Base-by-base conservation (phyloP, 2,797 vertebrate species). In the Dicrostonyx torquatus region DNA sequence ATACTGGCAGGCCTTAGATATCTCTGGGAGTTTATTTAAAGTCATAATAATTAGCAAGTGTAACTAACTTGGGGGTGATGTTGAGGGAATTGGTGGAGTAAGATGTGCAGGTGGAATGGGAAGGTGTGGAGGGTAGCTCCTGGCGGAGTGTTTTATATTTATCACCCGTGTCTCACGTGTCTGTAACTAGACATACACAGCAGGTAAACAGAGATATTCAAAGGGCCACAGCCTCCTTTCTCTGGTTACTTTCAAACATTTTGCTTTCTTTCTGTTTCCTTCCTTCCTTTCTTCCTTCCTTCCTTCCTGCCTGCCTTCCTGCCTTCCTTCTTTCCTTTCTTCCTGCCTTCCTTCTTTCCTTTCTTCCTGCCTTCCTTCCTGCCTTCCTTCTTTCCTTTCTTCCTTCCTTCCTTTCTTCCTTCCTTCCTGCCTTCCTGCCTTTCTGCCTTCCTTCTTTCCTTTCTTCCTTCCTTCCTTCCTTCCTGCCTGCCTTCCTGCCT, bases 21-120 rank as follows among this genome's bases (percentile, higher is more conserved):
- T 40, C 93, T 90, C 20, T 83, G 24, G 18, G 20, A 43, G 83
- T 82, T 92, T 94, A 78, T 53, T 91, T 80, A 89, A 94, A 40
- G 79, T 87, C 82, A 64, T 48, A 93, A 29, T 90, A 76, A 85
- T 75, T 48, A 37, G 86, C 37, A 88, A 85, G 66, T 60, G 31
- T 82, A 68, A 64, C 20, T 84, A 72, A 83, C 15, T 26, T 83
- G n/a, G 50, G 50, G 18, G 50, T 6, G 64, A 7, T 53, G 55
- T 87, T 76, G 77, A 89, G 66, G 37, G 18, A 76, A 83, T 50
- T 43, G 43, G 13, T 76, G 15, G 48, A 62, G n/a, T 89, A 68
- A 0, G 29, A 66, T n/a, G 2, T 50, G 0, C 24, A 82, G 43
- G 5, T 4, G 66, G 68, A 60, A 68, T 4, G 64, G 40, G 15